Evolutionary conservation across 2,888 invertebrate species (phyloP).

Genomic region (Ferrisia virgata): DNA sequence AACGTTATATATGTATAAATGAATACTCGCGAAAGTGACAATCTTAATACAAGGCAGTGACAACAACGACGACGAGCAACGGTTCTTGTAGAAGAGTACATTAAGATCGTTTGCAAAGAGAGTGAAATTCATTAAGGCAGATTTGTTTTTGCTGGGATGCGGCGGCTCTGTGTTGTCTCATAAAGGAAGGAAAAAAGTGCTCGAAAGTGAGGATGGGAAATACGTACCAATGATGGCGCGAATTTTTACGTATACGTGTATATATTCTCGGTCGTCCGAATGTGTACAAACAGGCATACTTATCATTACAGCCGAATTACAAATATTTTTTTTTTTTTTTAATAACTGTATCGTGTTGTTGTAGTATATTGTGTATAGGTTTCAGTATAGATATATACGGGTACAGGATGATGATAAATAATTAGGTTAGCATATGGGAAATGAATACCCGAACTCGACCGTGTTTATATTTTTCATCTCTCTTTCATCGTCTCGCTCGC

Average conservation of each 20-base stretch:
- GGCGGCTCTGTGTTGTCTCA: background rate
- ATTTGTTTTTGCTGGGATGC: background rate
- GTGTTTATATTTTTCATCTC: background rate
- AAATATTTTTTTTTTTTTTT: too few species aligned
- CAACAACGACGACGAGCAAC: background rate
- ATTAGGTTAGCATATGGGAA: conserved; percentile 2
- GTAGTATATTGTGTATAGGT: too few species aligned
- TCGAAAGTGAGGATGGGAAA: background rate
- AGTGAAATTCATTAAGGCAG: background rate
- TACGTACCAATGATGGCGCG: background rate
- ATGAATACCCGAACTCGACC: background rate
- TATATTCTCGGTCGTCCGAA: background rate
- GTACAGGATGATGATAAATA: background rate
- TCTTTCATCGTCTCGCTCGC: background rate
- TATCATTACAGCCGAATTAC: background rate
- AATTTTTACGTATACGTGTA: background rate
- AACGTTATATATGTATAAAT: too few species aligned
- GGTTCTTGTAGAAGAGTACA: too few species aligned
- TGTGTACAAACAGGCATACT: background rate
- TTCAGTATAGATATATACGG: too few species aligned
- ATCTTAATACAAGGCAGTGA: too few species aligned
- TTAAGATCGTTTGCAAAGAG: background rate
- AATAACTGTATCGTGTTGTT: background rate
- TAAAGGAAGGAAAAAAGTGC: background rate
- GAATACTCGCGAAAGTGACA: background rate